A percentile compares a stretch with the other conserved stretches of the same genome.
These are phyloP conservation scores for Pteropus alecto DNA, from an alignment of 2,113 vertebrate species.

Conservation along the genomic window DNA sequence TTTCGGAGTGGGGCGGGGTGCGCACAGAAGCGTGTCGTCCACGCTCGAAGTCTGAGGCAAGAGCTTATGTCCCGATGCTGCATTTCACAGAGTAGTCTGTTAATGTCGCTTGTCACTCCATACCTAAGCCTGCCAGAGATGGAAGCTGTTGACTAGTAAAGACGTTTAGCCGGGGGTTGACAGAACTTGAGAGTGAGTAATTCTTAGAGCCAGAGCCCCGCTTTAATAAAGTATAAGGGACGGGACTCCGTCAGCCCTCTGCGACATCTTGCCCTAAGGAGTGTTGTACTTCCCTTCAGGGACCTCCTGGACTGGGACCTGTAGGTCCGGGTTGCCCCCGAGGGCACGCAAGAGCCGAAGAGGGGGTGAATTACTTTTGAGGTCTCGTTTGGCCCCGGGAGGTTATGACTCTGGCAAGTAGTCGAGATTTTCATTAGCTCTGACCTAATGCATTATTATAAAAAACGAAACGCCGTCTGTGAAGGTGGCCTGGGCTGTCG, in stretches of 20 bases:
- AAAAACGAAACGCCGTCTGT: fast-evolving
- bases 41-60: neutral
- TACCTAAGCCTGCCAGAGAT: neutral
- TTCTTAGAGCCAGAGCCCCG: neutral
- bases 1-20: neutral
- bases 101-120: neutral
- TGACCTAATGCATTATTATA: neutral
- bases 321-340: neutral
- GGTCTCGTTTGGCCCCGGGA: neutral
- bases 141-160: neutral
- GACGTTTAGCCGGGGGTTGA: neutral
- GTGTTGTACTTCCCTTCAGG: neutral
- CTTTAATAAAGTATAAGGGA: neutral
- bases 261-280: neutral
- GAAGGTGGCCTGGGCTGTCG: neutral
- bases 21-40: neutral
- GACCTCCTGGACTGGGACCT: neutral
- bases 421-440: neutral
- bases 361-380: neutral
- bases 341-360: neutral
- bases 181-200: neutral
- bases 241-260: neutral
- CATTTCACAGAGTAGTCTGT: neutral
- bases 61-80: neutral
- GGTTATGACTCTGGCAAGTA: neutral